A percentile compares a stretch with the other conserved stretches of the same genome.
phyloP scores from a whole-genome alignment of 1,140 invertebrate genomes.

The Orius insidiosus region DNA sequence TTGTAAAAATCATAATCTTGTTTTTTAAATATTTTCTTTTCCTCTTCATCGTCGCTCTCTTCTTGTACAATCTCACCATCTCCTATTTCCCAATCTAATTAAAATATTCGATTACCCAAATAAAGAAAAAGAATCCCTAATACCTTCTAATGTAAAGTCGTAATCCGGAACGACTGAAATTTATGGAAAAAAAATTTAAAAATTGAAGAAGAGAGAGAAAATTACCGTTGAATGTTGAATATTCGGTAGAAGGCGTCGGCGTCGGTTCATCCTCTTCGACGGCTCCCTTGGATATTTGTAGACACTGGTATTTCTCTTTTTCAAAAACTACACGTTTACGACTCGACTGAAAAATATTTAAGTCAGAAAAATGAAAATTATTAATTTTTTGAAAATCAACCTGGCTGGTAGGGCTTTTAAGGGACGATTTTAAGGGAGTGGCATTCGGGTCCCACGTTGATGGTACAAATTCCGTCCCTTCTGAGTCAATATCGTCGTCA shows the following conservation, averaged over 20 bases:
- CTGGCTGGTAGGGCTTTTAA: slow-evolving; percentile 28
- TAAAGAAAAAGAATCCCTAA: neutral
- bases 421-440: slow-evolving; percentile 32
- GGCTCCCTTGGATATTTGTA: slow-evolving; percentile 62
- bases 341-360: slow-evolving; percentile 22
- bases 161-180: neutral
- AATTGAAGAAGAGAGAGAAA: slow-evolving; percentile 2
- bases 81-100: slow-evolving; percentile 27
- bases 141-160: slow-evolving; percentile 7
- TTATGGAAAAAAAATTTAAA: neutral
- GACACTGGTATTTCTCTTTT: slow-evolving; percentile 61
- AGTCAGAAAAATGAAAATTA: neutral
- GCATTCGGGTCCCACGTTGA: slow-evolving; percentile 37
- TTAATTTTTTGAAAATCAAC: too few relatives aligned
- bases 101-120: slow-evolving; percentile 9
- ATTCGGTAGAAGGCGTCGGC: slow-evolving; percentile 20
- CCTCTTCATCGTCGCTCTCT: slow-evolving; percentile 16
- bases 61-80: slow-evolving; percentile 20
- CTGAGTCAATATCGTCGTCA: slow-evolving; percentile 23
- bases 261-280: slow-evolving; percentile 16
- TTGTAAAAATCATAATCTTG: slow-evolving; percentile 43
- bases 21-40: slow-evolving; percentile 16
- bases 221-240: slow-evolving; percentile 24
- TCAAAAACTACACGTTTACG: slow-evolving; percentile 54
- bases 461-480: slow-evolving; percentile 35